A percentile compares a stretch with the other conserved stretches of the same genome.
Evolutionary conservation across 2,113 vertebrate genomes (phyloP).

Genomic region (Paramormyrops kingsleyae): DNA sequence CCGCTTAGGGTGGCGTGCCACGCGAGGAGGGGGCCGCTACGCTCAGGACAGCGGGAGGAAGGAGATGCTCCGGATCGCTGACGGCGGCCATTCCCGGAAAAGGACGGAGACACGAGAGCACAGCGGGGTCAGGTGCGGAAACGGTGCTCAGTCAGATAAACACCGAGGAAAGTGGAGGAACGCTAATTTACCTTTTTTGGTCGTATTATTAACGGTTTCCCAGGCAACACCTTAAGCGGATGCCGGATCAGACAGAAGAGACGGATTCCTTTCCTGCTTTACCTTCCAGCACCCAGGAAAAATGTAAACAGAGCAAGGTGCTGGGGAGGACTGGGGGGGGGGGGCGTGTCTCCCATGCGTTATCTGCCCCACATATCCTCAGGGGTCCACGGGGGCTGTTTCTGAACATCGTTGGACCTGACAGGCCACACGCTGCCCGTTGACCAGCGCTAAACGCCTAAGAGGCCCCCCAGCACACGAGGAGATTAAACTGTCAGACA

Average conservation of each 20-base stretch:
- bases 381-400: background rate
- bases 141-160: background rate
- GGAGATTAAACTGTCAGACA: background rate
- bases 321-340: background rate
- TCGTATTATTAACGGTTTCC: background rate
- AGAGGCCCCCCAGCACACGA: background rate
- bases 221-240: background rate
- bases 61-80: background rate
- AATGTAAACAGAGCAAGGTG: background rate
- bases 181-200: background rate
- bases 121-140: background rate
- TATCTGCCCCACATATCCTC: background rate
- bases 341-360: background rate
- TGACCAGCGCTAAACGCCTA: background rate
- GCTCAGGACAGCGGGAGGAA: background rate
- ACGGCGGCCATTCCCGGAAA: background rate
- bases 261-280: background rate
- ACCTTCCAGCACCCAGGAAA: background rate
- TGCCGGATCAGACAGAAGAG: background rate
- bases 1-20: background rate
- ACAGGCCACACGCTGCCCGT: no score
- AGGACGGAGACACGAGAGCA: background rate
- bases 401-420: background rate
- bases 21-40: background rate
- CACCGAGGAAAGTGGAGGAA: background rate